Base-by-base conservation (phyloP, 2,113 vertebrate species). In the Phylloscopus trochilus region DNA sequence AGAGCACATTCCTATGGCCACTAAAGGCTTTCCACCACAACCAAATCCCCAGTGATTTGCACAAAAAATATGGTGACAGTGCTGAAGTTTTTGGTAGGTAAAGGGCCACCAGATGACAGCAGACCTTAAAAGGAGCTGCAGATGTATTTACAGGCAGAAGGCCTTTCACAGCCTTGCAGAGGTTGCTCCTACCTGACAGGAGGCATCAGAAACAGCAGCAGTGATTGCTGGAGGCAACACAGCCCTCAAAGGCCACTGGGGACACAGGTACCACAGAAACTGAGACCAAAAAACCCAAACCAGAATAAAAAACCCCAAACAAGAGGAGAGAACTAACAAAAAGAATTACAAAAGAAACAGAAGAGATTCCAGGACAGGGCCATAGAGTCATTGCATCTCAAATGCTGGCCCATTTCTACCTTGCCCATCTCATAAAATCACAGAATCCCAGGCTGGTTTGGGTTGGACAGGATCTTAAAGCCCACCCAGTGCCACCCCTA, bases 401-500 rank as follows among this genome's bases (percentile, higher is more conserved):
- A 76, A 58, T 49, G 23, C 18, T 84, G 51, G 23, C 21, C 44
- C 2, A 0, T 58, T 70, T 9, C 60, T n/a, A 11, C 51, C 14
- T 41, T 33, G 26, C 30, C 44, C 37, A 55, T 70, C 19, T 73
- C 59, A 37, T 0, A 15, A 11, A 64, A 41, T 22, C 56, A 4
- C 11, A 56, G 26, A 41, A 49, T 15, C 5, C 12, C 4, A 6
- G 12, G 28, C 0, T 37, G 11, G 27, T 23, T 58, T 66, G 35
- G 20, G 9, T 9, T 24, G 14, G 58, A 18, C 26, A 73, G 31
- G 26, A 80, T 6, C 6, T 43, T 0, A 43, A 80, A 56, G 0
- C 6, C 0, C 58, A 72, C 1, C 21, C 30, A 13, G 2, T 55
- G 0, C 41, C 47, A 18, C 7, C 20, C 15, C 15, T 30, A n/a